Evolutionary conservation across 2,797 vertebrate species (phyloP).

Genomic region (Lutjanus argentimaculatus): DNA sequence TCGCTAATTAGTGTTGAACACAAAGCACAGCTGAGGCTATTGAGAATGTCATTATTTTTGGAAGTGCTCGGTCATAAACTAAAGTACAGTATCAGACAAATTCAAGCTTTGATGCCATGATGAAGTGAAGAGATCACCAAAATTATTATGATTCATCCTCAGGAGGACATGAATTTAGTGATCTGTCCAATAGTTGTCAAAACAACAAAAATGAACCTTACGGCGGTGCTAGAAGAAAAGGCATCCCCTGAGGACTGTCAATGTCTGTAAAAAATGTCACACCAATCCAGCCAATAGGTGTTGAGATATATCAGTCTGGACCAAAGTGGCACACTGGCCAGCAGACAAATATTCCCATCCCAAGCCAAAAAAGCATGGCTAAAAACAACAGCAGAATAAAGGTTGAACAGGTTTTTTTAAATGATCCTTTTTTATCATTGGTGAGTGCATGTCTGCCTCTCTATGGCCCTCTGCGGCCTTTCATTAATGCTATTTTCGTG

Average conservation of each 20-base stretch:
- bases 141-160: not conserved
- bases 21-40: not conserved
- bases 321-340: not conserved
- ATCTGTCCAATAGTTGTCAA: conserved; percentile 6
- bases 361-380: not conserved
- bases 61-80: not conserved
- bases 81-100: not conserved
- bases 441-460: conserved; percentile 12
- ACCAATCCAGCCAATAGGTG: not conserved
- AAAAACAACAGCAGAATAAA: conserved; percentile 4
- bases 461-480: conserved; percentile 21
- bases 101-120: not conserved
- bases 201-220: not conserved
- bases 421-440: conserved; percentile 4
- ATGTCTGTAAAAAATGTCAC: not conserved
- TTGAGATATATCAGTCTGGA: not conserved
- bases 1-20: not conserved
- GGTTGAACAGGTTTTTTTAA: conserved; percentile 14
- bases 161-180: not conserved
- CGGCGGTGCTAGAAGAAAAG: not conserved
- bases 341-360: not conserved
- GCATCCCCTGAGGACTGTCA: not conserved
- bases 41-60: conserved; percentile 2
- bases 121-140: not conserved
- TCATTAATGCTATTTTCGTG: conserved; percentile 43